These are phyloP conservation scores for Protodeltote pygarga DNA, from an alignment of 2,888 invertebrate genomes.

Conservation along the genomic window DNA sequence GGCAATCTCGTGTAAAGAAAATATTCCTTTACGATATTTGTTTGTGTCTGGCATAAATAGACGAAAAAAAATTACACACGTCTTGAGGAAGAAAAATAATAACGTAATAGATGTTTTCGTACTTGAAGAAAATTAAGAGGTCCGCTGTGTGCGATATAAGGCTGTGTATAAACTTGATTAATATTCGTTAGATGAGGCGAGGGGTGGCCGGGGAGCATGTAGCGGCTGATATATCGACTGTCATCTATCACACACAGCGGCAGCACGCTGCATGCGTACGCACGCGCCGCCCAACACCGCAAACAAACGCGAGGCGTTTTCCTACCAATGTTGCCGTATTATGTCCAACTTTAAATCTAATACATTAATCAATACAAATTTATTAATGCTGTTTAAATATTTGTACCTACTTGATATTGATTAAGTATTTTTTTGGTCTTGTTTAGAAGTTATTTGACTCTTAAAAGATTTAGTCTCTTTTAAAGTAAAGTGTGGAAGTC, in stretches of 20 bases:
- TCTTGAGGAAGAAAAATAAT: slow-evolving; percentile 44
- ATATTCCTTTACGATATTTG: slow-evolving; percentile 37
- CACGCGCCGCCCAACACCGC: slow-evolving; percentile 57
- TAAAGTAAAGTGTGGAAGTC: no score
- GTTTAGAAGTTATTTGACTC: no score
- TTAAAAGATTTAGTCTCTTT: no score
- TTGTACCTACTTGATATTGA: no score
- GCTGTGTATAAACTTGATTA: slow-evolving; percentile 65
- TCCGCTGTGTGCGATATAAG: slow-evolving; percentile 55
- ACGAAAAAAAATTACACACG: slow-evolving; percentile 44
- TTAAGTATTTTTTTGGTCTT: no score
- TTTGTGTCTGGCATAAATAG: slow-evolving; percentile 35
- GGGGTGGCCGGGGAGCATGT: slow-evolving; percentile 52
- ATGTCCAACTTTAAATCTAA: slow-evolving; percentile 34
- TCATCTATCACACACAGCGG: slow-evolving; percentile 66
- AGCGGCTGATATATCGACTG: slow-evolving; percentile 65
- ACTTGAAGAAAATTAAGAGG: slow-evolving; percentile 63
- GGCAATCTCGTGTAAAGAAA: slow-evolving; percentile 30
- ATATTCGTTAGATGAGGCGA: slow-evolving; percentile 67
- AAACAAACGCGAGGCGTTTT: slow-evolving; percentile 53
- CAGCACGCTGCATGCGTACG: slow-evolving; percentile 65
- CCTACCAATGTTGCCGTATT: slow-evolving; percentile 46
- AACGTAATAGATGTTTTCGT: slow-evolving; percentile 47
- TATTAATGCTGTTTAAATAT: slow-evolving; percentile 4
- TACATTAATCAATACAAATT: slow-evolving; percentile 20